Evolutionary conservation across 1,140 invertebrate species (phyloP).

Genomic region (Leptinotarsa lineolata): DNA sequence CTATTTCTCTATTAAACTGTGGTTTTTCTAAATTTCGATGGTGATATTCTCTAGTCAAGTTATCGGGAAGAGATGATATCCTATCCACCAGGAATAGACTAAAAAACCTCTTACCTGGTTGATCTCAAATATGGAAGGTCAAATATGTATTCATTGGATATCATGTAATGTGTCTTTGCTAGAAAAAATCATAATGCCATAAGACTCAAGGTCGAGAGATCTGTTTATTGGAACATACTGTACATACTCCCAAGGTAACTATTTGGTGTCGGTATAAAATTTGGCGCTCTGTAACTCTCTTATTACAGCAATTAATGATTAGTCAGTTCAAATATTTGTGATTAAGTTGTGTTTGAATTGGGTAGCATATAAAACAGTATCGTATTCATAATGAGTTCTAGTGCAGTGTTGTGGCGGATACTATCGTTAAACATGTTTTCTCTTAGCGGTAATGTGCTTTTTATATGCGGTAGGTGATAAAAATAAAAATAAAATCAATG

Average conservation of each 20-base stretch:
- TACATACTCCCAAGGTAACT: neutral
- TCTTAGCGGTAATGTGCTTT: neutral
- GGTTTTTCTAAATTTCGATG: too few relatives aligned
- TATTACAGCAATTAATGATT: neutral
- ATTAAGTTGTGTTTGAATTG: neutral
- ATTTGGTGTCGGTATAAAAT: neutral
- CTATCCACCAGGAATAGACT: too few relatives aligned
- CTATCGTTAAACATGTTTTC: neutral
- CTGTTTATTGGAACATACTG: neutral
- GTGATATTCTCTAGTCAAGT: too few relatives aligned
- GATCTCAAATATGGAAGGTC: neutral
- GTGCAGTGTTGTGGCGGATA: neutral
- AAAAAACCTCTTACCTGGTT: neutral
- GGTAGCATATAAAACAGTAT: conserved; percentile 3
- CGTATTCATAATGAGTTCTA: neutral
- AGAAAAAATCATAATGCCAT: too few relatives aligned
- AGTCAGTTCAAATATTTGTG: neutral
- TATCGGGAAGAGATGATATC: too few relatives aligned
- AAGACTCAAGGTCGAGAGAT: too few relatives aligned
- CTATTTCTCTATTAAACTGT: too few relatives aligned
- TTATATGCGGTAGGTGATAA: neutral
- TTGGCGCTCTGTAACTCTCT: neutral
- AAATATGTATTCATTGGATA: neutral
- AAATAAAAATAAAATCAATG: neutral
- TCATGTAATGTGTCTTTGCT: neutral